Conservation (phyloP, 2,888 invertebrate genomes). For the Bombylius discolor region DNA sequence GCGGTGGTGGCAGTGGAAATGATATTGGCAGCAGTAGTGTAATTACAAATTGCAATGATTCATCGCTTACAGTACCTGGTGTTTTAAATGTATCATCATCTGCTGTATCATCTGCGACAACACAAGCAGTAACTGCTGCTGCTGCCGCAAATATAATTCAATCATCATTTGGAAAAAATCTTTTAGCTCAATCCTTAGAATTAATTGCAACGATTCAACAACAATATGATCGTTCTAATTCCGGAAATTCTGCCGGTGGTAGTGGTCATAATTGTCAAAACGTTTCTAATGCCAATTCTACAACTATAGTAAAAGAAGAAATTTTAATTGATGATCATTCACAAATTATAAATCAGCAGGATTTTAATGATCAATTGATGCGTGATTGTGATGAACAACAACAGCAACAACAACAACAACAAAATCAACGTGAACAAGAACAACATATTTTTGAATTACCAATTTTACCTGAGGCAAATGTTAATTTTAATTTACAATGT, state of each 20-base stretch:
- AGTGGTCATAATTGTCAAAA: not conserved
- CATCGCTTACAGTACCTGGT: not conserved
- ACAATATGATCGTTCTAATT: slow-evolving; percentile 24
- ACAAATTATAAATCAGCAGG: not conserved
- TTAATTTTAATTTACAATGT: slow-evolving; percentile 62
- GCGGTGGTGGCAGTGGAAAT: not conserved
- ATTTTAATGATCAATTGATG: slow-evolving; percentile 23
- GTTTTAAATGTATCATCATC: not conserved
- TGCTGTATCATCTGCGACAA: not conserved
- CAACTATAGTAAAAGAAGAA: slow-evolving; percentile 24
- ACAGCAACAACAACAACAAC: slow-evolving; percentile 23
- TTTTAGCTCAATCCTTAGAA: slow-evolving; percentile 61
- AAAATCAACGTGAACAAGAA: slow-evolving; percentile 19
- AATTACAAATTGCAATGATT: not conserved
- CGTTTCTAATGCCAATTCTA: not conserved
- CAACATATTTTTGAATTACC: slow-evolving; percentile 42
- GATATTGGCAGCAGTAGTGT: not conserved
- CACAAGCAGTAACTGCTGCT: not conserved
- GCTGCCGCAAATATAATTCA: slow-evolving; percentile 42
- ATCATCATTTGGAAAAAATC: slow-evolving; percentile 47
- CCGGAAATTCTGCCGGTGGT: not conserved
- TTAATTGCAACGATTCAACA: slow-evolving; percentile 36
- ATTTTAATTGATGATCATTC: slow-evolving; percentile 25
- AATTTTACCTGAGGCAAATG: slow-evolving; percentile 53
- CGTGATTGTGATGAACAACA: slow-evolving; percentile 3